These are phyloP conservation scores for Cotesia chilonis DNA, from an alignment of 1,140 invertebrate genomes.

Conservation along the genomic window DNA sequence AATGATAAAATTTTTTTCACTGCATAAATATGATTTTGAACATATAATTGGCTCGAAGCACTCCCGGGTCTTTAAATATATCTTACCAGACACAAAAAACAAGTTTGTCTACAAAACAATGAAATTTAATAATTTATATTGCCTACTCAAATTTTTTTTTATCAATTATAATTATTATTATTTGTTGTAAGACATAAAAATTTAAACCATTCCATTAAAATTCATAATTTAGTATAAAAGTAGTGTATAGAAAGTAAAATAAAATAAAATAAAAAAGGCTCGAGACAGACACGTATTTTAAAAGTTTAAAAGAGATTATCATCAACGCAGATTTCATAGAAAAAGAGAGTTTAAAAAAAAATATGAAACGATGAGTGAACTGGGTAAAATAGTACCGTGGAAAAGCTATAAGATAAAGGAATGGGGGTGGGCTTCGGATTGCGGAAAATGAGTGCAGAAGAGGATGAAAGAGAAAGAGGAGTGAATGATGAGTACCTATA, in stretches of 20 bases:
- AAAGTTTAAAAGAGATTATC: conserved; percentile 39
- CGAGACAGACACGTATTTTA: no score
- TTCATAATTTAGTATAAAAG: no score
- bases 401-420: conserved; percentile 5
- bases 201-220: no score
- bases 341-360: conserved; percentile 28
- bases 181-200: no score
- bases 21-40: no score
- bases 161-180: no score
- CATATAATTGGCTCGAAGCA: no score
- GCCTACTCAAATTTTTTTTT: no score
- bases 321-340: conserved; percentile 45
- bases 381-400: conserved; percentile 18
- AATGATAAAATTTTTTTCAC: no score
- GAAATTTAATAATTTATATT: not conserved
- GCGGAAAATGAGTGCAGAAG: conserved; percentile 44
- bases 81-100: not conserved
- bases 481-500: conserved; percentile 55
- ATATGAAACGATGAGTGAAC: not conserved
- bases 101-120: not conserved
- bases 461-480: conserved; percentile 37
- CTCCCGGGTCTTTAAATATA: no score
- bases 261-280: no score
- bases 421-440: conserved; percentile 27
- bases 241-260: no score